Base-by-base conservation (phyloP, 2,797 vertebrate species). In the Jordanella pulchra region DNA sequence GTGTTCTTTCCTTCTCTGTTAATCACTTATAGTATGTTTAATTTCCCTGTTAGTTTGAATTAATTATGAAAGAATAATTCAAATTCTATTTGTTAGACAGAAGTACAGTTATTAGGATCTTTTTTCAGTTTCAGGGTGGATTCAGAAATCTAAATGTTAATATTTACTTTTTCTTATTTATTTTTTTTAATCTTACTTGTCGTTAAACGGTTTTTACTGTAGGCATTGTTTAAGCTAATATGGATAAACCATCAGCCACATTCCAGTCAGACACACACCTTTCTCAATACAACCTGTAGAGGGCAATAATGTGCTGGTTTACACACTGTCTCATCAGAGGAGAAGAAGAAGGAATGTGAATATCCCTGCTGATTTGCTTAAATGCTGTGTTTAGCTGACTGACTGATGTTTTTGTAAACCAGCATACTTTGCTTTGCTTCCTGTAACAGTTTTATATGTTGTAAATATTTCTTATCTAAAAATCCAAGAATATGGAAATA, bases 271-370 rank as follows among this genome's bases (percentile, higher is more conserved):
- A 42, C 9, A 13, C n/a, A 23, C 14, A 42, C 12, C 6, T 32
- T 61, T 61, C n/a, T 4, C 23, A n/a, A 12, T n/a, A n/a, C 32
- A 42, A 5, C 35, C 60, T 44, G 3, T 44, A 63, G 39, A 14
- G 13, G 39, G 60, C 6, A n/a, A 63, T 61, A n/a, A n/a, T 61
- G 21, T 9, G 32, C 10, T 14, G 44, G 44, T 45, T 45, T 45
- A 45, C 14, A 45, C 44, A 13, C 35, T n/a, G 21, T 25, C 50
- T 25, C 39, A 5, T 61, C 23, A 61, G 35, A 35, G 5, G 35
- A 61, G 32, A 61, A 42, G 58, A 61, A 60, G 32, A 39, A 42
- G 32, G 21, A 61, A 61, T 39, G 23, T 61, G 58, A 61, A 13
- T n/a, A 42, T 35, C 4, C 21, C 18, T 21, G 7, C 21, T 48